phyloP scores from a whole-genome alignment of 2,888 invertebrate species.

The Hemistola chrysoprasaria region DNA sequence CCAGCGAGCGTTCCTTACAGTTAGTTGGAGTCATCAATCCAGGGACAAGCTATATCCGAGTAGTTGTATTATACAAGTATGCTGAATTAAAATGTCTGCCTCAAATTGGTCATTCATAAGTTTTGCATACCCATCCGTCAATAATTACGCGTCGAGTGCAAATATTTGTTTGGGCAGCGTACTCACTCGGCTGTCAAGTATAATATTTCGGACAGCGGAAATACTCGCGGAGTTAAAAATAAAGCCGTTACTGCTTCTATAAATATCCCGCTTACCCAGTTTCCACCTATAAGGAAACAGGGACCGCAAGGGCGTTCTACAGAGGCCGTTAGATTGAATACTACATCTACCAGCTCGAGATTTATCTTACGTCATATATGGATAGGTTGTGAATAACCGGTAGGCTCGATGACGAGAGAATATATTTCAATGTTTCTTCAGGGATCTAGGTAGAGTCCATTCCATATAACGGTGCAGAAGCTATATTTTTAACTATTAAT shows the following conservation, averaged over 20 bases:
- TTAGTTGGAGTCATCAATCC: too few relatives aligned
- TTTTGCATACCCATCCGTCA: constrained; percentile 17
- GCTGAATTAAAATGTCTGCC: constrained; percentile 6
- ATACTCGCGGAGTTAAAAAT: constrained; percentile 50
- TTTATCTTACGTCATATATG: constrained; percentile 12
- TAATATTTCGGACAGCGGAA: constrained; percentile 43
- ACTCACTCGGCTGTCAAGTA: constrained; percentile 36
- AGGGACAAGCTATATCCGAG: too few relatives aligned
- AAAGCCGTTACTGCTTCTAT: constrained; percentile 51
- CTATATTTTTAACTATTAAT: too few relatives aligned
- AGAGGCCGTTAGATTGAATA: constrained; percentile 19
- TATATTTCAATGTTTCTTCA: too few relatives aligned
- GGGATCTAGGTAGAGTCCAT: too few relatives aligned
- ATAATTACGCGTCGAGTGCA: constrained; percentile 22
- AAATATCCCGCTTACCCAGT: constrained; percentile 64
- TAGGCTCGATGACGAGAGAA: too few relatives aligned
- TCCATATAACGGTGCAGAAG: too few relatives aligned
- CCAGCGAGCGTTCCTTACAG: too few relatives aligned
- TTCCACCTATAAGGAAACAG: constrained; percentile 57
- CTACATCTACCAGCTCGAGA: constrained; percentile 9
- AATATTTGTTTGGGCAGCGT: constrained; percentile 33
- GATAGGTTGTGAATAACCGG: too few relatives aligned
- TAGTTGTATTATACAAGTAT: too few relatives aligned
- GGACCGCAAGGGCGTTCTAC: constrained; percentile 48
- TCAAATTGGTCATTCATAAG: constrained; percentile 18